These are phyloP conservation scores for Sisor rabdophorus DNA, from an alignment of 2,113 vertebrate genomes.

Conservation along the genomic window DNA sequence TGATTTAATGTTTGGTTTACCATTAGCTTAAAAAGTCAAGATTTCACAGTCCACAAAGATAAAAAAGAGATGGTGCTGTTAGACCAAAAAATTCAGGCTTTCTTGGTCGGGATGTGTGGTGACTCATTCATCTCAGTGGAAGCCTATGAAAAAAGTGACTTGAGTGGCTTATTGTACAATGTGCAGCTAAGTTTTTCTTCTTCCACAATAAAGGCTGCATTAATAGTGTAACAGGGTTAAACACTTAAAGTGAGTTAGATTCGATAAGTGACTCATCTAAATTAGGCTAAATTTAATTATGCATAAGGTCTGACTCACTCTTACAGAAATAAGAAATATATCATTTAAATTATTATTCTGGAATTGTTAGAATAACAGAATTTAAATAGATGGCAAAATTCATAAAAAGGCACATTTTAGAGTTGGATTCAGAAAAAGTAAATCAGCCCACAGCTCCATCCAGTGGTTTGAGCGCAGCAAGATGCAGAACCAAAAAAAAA, in stretches of 20 bases:
- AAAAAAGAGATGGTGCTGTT: slow-evolving; percentile 6
- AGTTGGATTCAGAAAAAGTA: background rate
- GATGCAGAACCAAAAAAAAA: background rate
- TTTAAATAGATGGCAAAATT: background rate
- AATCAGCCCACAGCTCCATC: slow-evolving; percentile 28
- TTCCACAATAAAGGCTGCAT: background rate
- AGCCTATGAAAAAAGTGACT: background rate
- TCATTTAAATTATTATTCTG: background rate
- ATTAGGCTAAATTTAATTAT: background rate
- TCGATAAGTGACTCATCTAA: background rate
- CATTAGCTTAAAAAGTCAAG: background rate
- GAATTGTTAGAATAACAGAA: background rate
- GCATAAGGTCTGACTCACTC: background rate
- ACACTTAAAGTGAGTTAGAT: background rate
- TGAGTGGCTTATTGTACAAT: background rate
- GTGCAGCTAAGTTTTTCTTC: background rate
- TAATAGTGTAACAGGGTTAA: background rate
- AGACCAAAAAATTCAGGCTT: slow-evolving; percentile 6
- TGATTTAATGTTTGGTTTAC: background rate
- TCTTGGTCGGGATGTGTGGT: background rate
- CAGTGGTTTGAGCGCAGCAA: slow-evolving; percentile 10
- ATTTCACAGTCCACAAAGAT: background rate
- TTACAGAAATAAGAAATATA: background rate
- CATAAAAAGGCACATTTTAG: background rate
- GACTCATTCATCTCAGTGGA: slow-evolving; percentile 15